Base-by-base conservation (phyloP, 2,888 invertebrate species). In the Allophyes oxyacanthae region DNA sequence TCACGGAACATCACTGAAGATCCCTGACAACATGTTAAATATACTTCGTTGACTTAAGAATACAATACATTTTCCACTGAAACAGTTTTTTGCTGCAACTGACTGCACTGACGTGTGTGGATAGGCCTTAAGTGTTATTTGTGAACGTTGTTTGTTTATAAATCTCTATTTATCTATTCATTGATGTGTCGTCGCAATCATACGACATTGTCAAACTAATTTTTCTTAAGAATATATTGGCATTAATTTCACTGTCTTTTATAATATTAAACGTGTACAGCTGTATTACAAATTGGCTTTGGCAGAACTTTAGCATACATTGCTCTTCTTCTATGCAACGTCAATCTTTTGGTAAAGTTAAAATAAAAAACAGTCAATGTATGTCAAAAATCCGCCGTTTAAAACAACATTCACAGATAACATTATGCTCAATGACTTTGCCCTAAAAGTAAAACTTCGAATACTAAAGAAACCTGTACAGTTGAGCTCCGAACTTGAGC, bases 401-500 rank as follows among this genome's bases (percentile, higher is more conserved):
- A 38, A 28, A 59, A 40, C 65, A 42, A 69, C 41, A 52, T 77
- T 59, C 57, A 64, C 74, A 66, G 60, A 71, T 50, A 61, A 67
- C 62, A 64, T 44, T 48, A 66, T 50, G 55, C 45, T 62, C 52
- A 66, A 75, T 66, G 72, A 78, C 62, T 70, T 61, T 43, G 51
- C 51, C 59, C 58, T 66, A 70, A 64, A 69, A 61, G 26, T 73
- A 58, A 74, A 48, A 42, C 4, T 52, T 73, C 53, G 20, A 71
- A 68, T 62, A 71, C 55, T 63, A 60, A 69, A 64, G 11, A 62
- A 68, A 64, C 25, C 81, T 78, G 77, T 80, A 80, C 77, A 79
- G 63, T 74, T 76, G 75, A 80, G 72, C 78, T 67, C 66, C 69
- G 62, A 59, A 60, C 69, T 60, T 74, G 77, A 77, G 71, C 74